A percentile compares a stretch with the other conserved stretches of the same genome.
Conservation (phyloP, 1,140 invertebrate species). For the Cylas formicarius region DNA sequence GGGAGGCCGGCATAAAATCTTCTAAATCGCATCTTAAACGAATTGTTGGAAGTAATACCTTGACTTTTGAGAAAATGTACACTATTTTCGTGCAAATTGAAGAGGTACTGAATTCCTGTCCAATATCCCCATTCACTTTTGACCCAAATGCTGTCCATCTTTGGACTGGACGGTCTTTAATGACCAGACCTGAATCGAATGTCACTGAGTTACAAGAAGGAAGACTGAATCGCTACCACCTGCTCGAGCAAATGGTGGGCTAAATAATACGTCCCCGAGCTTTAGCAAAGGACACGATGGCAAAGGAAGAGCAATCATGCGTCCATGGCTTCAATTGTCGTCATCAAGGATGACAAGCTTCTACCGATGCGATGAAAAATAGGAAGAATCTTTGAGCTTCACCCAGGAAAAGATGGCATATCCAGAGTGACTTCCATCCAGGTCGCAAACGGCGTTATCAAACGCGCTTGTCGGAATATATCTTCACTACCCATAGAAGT, state of each 20-base stretch:
- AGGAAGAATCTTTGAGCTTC: constrained; percentile 20
- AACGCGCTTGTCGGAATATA: background rate
- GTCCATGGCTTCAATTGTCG: constrained; percentile 28
- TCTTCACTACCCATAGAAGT: constrained; percentile 2
- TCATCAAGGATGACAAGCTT: constrained; percentile 32
- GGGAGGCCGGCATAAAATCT: constrained; percentile 28
- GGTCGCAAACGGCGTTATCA: background rate
- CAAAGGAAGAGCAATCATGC: background rate
- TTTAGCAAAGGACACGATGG: constrained; percentile 6
- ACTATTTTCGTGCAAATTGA: constrained; percentile 21
- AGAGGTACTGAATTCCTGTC: constrained; percentile 26
- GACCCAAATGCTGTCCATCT: constrained; percentile 18
- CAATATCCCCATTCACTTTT: constrained; percentile 17
- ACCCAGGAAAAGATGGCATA: constrained; percentile 25
- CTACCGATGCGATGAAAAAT: constrained; percentile 29
- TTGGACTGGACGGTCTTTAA: too few relatives aligned
- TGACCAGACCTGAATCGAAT: too few relatives aligned
- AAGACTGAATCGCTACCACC: background rate
- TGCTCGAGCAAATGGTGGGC: constrained; percentile 14
- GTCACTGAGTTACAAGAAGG: too few relatives aligned
- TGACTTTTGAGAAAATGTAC: constrained; percentile 20
- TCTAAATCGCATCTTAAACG: constrained; percentile 15
- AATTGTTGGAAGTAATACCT: constrained; percentile 8
- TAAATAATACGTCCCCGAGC: constrained; percentile 20
- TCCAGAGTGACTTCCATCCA: constrained; percentile 15